Evolutionary conservation across 2,113 vertebrate species (phyloP), one percentile per base, ranked within the genome.

Genomic region (Lycaon pictus): DNA sequence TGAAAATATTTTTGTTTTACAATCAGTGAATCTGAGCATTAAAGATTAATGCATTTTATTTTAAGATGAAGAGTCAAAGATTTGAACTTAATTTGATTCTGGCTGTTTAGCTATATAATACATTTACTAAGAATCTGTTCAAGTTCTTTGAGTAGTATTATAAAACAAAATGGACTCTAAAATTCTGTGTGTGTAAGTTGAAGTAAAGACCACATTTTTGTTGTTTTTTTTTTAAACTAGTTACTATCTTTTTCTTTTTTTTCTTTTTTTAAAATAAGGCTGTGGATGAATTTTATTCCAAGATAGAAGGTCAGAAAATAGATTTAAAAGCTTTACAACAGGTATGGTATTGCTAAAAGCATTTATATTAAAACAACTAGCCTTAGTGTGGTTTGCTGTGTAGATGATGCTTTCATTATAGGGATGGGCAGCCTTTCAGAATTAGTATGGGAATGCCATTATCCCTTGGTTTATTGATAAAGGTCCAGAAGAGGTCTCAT

Each of bases 221-320:
- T 20, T 25, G 12, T 25, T 76, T 85, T 43, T 81, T 83, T 97
- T 88, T 37, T 35, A 6, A 97, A 4, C 55, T 65, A 72, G 6
- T 96, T 81, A 69, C 56, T 93, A 11, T n/a, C 43, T 96, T 16
- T 87, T 80, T 82, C n/a, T 72, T 32, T 53, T 92, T 95, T 48
- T 95, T 48, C 95, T 82, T 91, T 95, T 48, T 65, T 32, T 32
- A 25, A 97, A 96, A 98, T 94, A 98, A 99, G 99, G 99, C 99
- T 0, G 99, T 99, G 83, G 99, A 99, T 53, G 99, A 99, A 98
- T 99, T 99, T 99, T 99, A 99, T 97, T 99, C 99, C 85, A 99
- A 99, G 98, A 99, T 99, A 98, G 99, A 99, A 99, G 99, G 99
- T 60, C 99, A 99, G 99, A 99, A 99, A 98, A 99, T 99, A 37